These are phyloP conservation scores for Nebria brevicollis DNA, from an alignment of 2,888 invertebrate genomes.

Conservation along the genomic window DNA sequence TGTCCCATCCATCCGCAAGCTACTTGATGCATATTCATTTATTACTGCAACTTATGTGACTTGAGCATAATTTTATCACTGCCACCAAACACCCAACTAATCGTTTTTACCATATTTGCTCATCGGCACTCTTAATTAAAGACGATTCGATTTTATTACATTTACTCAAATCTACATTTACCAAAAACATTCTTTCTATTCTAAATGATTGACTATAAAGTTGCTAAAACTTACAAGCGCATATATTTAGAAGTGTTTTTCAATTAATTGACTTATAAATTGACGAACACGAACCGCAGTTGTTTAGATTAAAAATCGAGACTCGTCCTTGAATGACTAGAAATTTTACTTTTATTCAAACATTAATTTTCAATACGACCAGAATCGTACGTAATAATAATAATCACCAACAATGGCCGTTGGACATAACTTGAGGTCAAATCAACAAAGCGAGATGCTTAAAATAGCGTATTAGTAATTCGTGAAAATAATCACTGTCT, in stretches of 20 bases:
- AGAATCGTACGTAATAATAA: not conserved
- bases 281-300: no score
- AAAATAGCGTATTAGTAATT: not conserved
- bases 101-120: not conserved
- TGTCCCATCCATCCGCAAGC: not conserved
- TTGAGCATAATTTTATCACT: conserved; percentile 11
- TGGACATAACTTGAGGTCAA: not conserved
- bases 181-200: no score
- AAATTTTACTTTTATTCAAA: not conserved
- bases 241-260: no score
- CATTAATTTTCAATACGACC: not conserved
- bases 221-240: no score
- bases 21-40: conserved; percentile 14
- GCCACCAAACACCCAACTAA: not conserved
- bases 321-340: not conserved
- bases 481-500: not conserved
- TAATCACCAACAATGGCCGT: not conserved
- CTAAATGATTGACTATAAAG: no score
- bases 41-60: conserved; percentile 15
- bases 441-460: not conserved
- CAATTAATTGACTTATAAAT: no score
- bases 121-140: not conserved
- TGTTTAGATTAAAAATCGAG: not conserved
- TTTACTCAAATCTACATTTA: no score
- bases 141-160: not conserved